phyloP scores from a whole-genome alignment of 2,113 vertebrate genomes.

The Herpetotheres cachinnans region DNA sequence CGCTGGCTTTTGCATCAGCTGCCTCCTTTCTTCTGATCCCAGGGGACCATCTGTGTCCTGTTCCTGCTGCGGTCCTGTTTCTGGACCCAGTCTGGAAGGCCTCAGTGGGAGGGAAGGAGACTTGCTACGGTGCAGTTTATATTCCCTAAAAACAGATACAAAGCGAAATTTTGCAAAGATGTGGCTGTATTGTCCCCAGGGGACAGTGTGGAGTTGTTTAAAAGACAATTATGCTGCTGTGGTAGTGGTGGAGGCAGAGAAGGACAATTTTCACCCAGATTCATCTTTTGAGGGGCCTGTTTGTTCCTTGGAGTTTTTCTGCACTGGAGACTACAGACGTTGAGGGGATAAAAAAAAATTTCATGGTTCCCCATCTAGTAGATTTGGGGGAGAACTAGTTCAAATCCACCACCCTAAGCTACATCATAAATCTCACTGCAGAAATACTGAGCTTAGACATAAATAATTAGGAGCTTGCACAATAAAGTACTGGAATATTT shows the following conservation, averaged over 20 bases:
- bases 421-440: background rate
- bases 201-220: background rate
- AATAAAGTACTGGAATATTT: slow-evolving; percentile 1
- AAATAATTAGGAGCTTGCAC: slow-evolving; percentile 38
- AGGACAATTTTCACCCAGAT: background rate
- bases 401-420: background rate
- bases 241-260: background rate
- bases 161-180: background rate
- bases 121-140: background rate
- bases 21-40: background rate
- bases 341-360: background rate
- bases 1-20: background rate
- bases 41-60: background rate
- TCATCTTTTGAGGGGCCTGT: background rate
- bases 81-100: background rate
- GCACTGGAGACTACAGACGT: background rate
- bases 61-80: background rate
- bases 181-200: background rate
- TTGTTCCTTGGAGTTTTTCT: background rate
- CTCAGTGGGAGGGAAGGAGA: background rate
- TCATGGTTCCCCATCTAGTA: background rate
- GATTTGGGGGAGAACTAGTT: background rate
- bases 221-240: background rate
- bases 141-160: background rate
- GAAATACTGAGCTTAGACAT: background rate